These are phyloP conservation scores for Pseudococcus jackbeardsleyi DNA, from an alignment of 2,888 invertebrate genomes.

Conservation along the genomic window DNA sequence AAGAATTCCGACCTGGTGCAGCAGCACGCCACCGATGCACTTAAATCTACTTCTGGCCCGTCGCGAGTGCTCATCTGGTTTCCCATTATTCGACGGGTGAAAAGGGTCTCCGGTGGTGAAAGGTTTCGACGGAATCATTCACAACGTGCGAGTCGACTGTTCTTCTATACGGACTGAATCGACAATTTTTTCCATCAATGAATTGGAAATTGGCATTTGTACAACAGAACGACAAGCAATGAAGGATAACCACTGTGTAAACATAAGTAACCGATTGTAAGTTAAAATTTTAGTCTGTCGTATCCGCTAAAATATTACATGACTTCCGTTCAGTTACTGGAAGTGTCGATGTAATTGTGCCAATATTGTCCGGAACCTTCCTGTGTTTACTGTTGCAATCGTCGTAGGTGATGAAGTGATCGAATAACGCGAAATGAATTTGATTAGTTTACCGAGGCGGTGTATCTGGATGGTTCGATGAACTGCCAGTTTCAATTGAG, in stretches of 20 bases:
- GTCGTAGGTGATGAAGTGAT: conserved; percentile 21
- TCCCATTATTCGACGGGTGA: background rate
- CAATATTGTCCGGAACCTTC: conserved; percentile 26
- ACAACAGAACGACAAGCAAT: background rate
- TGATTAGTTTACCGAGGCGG: background rate
- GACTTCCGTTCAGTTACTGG: conserved; percentile 47
- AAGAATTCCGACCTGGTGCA: conserved; percentile 28
- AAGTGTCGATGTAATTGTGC: conserved; percentile 1
- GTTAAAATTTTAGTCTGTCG: conserved; percentile 28
- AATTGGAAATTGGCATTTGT: conserved; percentile 34
- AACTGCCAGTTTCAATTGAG: background rate
- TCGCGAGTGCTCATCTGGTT: background rate
- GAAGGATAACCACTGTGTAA: background rate
- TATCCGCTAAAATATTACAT: conserved; percentile 55
- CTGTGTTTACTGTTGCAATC: background rate
- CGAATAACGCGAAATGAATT: conserved; percentile 56
- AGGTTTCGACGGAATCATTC: background rate
- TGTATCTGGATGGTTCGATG: background rate
- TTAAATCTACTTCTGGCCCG: background rate
- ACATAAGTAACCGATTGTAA: background rate
- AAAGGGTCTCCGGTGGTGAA: background rate
- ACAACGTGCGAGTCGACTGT: background rate
- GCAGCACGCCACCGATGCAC: background rate
- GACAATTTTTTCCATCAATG: background rate
- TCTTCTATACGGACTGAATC: background rate